Evolutionary conservation across 2,113 vertebrate genomes (phyloP).

Genomic region (Albula goreensis): DNA sequence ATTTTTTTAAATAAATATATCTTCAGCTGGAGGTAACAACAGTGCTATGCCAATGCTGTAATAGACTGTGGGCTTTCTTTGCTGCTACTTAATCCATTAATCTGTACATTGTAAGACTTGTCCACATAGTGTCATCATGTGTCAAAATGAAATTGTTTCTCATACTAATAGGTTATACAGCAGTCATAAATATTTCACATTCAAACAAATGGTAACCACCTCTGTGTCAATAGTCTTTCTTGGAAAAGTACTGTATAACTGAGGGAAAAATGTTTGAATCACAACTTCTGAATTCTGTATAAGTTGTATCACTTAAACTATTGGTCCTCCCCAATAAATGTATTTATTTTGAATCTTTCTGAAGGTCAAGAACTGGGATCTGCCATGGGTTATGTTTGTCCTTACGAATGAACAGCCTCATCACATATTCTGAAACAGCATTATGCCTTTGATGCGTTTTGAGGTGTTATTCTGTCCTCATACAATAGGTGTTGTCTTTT

Average conservation of each 20-base stretch:
- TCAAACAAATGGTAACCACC: no score
- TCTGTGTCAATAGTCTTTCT: no score
- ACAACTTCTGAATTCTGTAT: not conserved
- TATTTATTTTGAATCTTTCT: no score
- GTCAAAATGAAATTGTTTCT: not conserved
- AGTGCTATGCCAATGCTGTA: not conserved
- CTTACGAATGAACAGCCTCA: not conserved
- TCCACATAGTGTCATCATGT: not conserved
- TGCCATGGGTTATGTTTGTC: not conserved
- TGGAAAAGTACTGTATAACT: not conserved
- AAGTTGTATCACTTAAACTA: not conserved
- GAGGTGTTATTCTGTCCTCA: no score
- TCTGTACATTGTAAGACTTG: slow-evolving; percentile 3
- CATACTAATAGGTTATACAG: not conserved
- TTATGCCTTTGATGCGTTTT: no score
- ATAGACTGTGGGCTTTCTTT: not conserved
- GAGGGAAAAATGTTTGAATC: not conserved
- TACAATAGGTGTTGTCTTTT: no score
- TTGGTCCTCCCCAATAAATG: no score
- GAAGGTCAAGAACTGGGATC: not conserved
- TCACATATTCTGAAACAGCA: no score
- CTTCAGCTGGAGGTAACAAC: not conserved
- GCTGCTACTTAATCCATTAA: not conserved
- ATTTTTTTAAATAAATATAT: not conserved
- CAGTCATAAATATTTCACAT: not conserved